Base-by-base conservation (phyloP, 2,797 vertebrate genomes). In the Eulemur coronatus region DNA sequence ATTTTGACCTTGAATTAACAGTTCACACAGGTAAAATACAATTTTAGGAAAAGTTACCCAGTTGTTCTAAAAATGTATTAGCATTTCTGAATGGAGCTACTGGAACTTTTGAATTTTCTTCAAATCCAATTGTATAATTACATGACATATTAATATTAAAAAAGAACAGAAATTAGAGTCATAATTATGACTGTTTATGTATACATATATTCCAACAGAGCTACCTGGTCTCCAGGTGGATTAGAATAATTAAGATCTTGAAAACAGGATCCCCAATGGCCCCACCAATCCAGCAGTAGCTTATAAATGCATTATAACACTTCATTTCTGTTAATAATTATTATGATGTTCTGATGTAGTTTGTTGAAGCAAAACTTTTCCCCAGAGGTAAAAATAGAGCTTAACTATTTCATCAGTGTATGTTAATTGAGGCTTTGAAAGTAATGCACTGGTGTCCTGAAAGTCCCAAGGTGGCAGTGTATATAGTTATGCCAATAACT, bases 241-340 rank as follows among this genome's bases (percentile, higher is more conserved):
- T 96, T 95, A 91, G 84, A 92, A 91, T 94, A 93, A 97, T 95
- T 97, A 97, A 97, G 65, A 30, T 93, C 96, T 92, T 94, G 46
- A 91, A 97, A 96, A 98, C n/a, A 97, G 96, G 92, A 96, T 97
- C 28, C 7, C 69, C 90, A 50, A 30, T 96, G n/a, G 46, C 73
- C 84, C 84, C 89, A 79, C 78, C 95, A 96, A 79, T 41, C 80
- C 35, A 88, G 91, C 93, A 97, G 95, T 70, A 97, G 94, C 93
- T 97, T 88, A 91, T 24, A 24, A 97, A 97, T 70, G 72, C 52
- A 76, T 89, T 91, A 94, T 65, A 22, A 96, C 46, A 84, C 91
- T 95, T 97, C 85, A 41, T 82, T 89, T 95, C 87, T 86, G 41
- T 46, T 81, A 89, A 79, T 88, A 46, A 89, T 61, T 35, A 80